Percentiles rank a stretch among this genome's conserved stretches.
Evolutionary conservation across 2,797 vertebrate species (phyloP).

Genomic region (Selene dorsalis): DNA sequence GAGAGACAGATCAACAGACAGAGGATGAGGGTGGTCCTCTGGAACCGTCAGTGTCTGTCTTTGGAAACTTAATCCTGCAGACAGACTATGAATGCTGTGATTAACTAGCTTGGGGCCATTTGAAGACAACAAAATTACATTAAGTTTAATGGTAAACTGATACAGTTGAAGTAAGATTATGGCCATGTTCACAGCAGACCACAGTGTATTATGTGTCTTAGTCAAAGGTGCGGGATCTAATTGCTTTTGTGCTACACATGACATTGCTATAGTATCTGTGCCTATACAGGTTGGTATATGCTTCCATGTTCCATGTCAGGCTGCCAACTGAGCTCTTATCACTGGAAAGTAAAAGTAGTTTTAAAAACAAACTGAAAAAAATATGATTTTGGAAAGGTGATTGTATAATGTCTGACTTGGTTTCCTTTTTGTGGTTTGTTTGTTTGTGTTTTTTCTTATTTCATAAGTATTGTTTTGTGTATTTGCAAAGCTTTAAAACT

Average conservation of each 20-base stretch:
- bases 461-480: too few relatives aligned
- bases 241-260: conserved; percentile 62
- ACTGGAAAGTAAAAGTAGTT: too few relatives aligned
- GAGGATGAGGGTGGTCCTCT: conserved; percentile 76
- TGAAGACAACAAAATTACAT: conserved; percentile 78
- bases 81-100: conserved; percentile 72
- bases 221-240: conserved; percentile 64
- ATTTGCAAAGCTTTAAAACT: too few relatives aligned
- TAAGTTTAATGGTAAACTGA: conserved; percentile 68
- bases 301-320: background rate
- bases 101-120: conserved; percentile 74
- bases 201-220: conserved; percentile 56
- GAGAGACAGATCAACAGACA: conserved; percentile 44
- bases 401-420: too few relatives aligned
- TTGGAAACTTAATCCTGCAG: conserved; percentile 74
- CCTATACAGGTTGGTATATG: conserved; percentile 16
- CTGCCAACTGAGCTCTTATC: too few relatives aligned
- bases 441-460: too few relatives aligned
- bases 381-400: too few relatives aligned
- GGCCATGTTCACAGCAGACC: conserved; percentile 55
- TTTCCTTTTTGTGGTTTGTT: too few relatives aligned
- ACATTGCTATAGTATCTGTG: conserved; percentile 17
- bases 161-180: conserved; percentile 56
- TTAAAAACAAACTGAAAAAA: too few relatives aligned
- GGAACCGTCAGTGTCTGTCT: conserved; percentile 76